Evolutionary conservation across 2,888 invertebrate species (phyloP), one percentile per base, ranked within the genome.

Genomic region (Melolontha melolontha): DNA sequence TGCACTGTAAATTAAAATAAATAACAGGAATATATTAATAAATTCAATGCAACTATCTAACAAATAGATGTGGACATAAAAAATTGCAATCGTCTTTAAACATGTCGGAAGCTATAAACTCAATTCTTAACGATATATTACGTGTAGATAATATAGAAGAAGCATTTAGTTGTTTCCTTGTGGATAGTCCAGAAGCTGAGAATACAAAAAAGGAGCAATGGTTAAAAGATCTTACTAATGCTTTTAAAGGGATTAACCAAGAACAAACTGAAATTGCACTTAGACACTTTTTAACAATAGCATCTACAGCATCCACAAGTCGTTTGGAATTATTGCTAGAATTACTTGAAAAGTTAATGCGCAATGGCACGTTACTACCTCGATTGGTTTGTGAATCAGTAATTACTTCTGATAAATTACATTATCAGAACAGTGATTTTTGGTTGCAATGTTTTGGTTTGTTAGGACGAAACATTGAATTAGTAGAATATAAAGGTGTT

Each of bases 401-500:
- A 66, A 86, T 97, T 64, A 89, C 88, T 14, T 93, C 91, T 81
- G 96, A 96, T 65, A 92, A 93, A 79, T 85, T 98, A n/a, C 86
- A 88, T 4, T 92, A 92, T 79, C 88, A 90, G 72, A 91, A 94
- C 81, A 89, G 91, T 72, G 91, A 93, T 73, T 96, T 94, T 83
- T 98, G 97, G 97, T 90, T 94, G 59, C 92, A 93, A 82, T 91
- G 93, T 78, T 97, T 98, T 80, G 88, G 88, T 74, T 85, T 97
- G 4, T 91, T 98, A 64, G 88, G 92, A 74, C 91, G 90, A 80
- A 91, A 96, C 49, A 94, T 98, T 76, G 92, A 92, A 42, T 92
- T 94, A 67, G 97, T 97, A 1, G 96, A 97, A 82, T 98, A 98
- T 80, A 98, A 98, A 85, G 97, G 95, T 12, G 95, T 96, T 0